Base-by-base conservation (phyloP, 2,113 vertebrate species). In the Lasiurus cinereus region DNA sequence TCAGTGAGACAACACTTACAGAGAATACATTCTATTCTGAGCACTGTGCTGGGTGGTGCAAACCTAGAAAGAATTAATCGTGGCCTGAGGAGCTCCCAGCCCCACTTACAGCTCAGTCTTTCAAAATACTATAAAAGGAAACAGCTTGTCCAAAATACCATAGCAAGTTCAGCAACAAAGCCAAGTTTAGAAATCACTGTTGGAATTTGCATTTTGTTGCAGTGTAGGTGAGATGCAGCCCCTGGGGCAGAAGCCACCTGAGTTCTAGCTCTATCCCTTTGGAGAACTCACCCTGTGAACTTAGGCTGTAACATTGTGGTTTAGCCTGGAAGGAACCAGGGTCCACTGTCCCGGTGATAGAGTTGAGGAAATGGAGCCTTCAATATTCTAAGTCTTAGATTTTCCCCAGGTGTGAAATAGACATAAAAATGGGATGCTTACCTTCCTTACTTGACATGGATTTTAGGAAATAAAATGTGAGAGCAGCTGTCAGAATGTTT, bases 401-500 rank as follows among this genome's bases (percentile, higher is more conserved):
- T 48, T 33, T 6, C 66, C 87, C 70, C 36, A 4, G 36, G 18
- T 27, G 15, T 56, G 33, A 74, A 67, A n/a, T 48, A 82, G 52
- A 85, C 76, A 39, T 74, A 79, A 79, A 48, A 77, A 69, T 9
- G 8, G n/a, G n/a, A n/a, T 79, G 8, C 16, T 77, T 27, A 46
- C 50, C 33, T 52, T 76, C 13, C 15, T 78, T 66, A 46, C n/a
- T 24, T 84, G 27, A 29, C 46, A 27, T 22, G 18, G 31, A 43
- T 46, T 83, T 91, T 87, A 78, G 69, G 21, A 9, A 88, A 83
- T 24, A 64, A 56, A 72, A 82, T 19, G 7, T 50, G 64, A 74
- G 39, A 90, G 77, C 14, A 84, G 72, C 76, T 64, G 48, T 90
- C 52, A 77, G 90, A 62, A 82, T 67, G 33, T 87, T 94, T 90